Evolutionary conservation across 2,113 vertebrate genomes (phyloP), one percentile per base, ranked within the genome.

Genomic region (Caranx melampygus): DNA sequence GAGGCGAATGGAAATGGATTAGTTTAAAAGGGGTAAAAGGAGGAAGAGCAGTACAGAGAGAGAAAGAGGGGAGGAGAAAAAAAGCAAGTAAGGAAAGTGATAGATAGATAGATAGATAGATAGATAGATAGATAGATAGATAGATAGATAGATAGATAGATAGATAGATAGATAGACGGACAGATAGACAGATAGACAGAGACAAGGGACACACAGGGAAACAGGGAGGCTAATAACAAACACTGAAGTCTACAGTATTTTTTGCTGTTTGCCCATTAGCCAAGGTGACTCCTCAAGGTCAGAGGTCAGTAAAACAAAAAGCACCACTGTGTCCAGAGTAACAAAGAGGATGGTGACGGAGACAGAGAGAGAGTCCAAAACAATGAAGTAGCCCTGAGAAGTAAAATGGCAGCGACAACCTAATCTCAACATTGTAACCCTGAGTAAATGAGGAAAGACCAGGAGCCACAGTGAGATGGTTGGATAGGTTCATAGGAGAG

Each of bases 341-440:
- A 87, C 78, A 89, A 80, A 88, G 78, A 86, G 69, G 42, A 82
- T 69, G 74, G 60, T 78, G 54, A 83, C 75, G 13, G 35, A 75
- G 78, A 77, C 72, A 75, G 58, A 80, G 55, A 84, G 58, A 75
- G 77, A 90, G 84, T 93, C 90, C 77, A 86, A 91, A 92, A 91
- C 90, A 92, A 90, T 92, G 74, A 92, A 88, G 81, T 35, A 70
- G 66, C 70, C 51, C 57, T n/a, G 72, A 85, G 86, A 89, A 70
- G 84, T 84, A 91, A 94, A 94, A 91, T 89, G 78, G 84, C 91
- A 88, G 78, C 18, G 91, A 94, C 93, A 93, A 89, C 87, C 91
- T 90, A 92, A 94, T 93, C 92, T 93, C 84, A 90, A 87, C 90
- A 87, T 83, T 86, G 85, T 88, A 91, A 82, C 87, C 71, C 37